Evolutionary conservation across 2,888 invertebrate species (phyloP).

Genomic region (Mechanitis mazaeus): DNA sequence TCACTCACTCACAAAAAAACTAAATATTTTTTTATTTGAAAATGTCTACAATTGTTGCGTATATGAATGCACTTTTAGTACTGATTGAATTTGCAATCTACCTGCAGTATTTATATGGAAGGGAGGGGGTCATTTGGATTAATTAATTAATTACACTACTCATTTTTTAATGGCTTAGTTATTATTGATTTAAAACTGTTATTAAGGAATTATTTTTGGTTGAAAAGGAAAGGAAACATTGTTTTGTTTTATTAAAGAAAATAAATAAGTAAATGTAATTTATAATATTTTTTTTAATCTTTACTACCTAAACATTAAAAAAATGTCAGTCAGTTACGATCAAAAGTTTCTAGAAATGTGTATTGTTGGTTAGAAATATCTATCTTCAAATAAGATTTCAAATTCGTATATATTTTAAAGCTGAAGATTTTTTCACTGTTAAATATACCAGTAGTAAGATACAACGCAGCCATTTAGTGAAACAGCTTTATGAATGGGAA

Average conservation of each 20-base stretch:
- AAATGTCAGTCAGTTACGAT: no score
- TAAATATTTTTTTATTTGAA: background rate
- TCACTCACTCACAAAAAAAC: background rate
- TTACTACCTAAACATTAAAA: no score
- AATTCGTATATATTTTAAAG: no score
- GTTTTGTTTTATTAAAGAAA: background rate
- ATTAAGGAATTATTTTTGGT: background rate
- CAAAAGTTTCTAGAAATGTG: no score
- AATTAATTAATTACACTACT: conserved; percentile 8
- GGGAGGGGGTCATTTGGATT: conserved; percentile 8
- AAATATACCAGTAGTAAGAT: background rate
- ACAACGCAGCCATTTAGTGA: conserved; percentile 47
- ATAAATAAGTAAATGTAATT: no score
- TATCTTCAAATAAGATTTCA: no score
- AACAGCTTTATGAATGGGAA: conserved; percentile 55
- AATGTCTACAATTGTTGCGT: background rate
- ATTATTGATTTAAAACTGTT: background rate
- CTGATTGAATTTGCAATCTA: conserved; percentile 2
- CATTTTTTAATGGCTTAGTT: conserved; percentile 13
- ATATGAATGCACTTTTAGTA: background rate
- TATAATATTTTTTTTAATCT: background rate
- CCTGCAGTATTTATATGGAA: conserved; percentile 10
- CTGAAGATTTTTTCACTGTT: no score
- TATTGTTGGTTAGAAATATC: no score
- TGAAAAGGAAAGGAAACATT: background rate